These are phyloP conservation scores for Brachynemurus nebulosus DNA, from an alignment of 2,888 invertebrate genomes.

Conservation along the genomic window DNA sequence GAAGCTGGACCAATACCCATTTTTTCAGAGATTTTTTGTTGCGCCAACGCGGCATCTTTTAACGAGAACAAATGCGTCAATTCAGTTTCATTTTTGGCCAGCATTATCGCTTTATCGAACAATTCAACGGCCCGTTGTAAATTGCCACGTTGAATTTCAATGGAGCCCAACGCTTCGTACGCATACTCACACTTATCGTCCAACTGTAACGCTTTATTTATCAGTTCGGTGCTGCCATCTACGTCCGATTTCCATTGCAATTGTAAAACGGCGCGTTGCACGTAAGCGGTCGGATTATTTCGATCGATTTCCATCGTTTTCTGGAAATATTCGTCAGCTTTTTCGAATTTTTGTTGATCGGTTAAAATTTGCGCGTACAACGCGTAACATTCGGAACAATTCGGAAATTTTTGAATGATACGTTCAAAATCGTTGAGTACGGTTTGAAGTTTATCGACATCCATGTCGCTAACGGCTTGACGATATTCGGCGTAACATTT, in stretches of 20 bases:
- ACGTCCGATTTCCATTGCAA: slow-evolving; percentile 78
- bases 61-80: slow-evolving; percentile 83
- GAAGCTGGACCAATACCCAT: slow-evolving; percentile 58
- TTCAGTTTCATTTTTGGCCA: slow-evolving; percentile 78
- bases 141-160: slow-evolving; percentile 87
- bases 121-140: slow-evolving; percentile 66
- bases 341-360: slow-evolving; percentile 69
- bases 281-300: slow-evolving; percentile 70
- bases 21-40: slow-evolving; percentile 65
- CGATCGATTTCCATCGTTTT: slow-evolving; percentile 73
- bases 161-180: slow-evolving; percentile 87
- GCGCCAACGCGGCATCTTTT: slow-evolving; percentile 80
- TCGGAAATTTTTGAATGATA: slow-evolving; percentile 64
- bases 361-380: slow-evolving; percentile 82
- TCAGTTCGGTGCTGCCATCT: slow-evolving; percentile 59
- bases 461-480: slow-evolving; percentile 45
- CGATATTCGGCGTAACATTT: slow-evolving; percentile 83
- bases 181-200: slow-evolving; percentile 91
- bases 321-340: slow-evolving; percentile 70
- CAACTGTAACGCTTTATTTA: slow-evolving; percentile 69
- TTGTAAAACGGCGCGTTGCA: slow-evolving; percentile 72
- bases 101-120: slow-evolving; percentile 76
- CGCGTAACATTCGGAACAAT: slow-evolving; percentile 75
- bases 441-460: slow-evolving; percentile 44
- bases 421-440: slow-evolving; percentile 61